Evolutionary conservation across 1,140 invertebrate genomes (phyloP).

Genomic region (Galleria mellonella): DNA sequence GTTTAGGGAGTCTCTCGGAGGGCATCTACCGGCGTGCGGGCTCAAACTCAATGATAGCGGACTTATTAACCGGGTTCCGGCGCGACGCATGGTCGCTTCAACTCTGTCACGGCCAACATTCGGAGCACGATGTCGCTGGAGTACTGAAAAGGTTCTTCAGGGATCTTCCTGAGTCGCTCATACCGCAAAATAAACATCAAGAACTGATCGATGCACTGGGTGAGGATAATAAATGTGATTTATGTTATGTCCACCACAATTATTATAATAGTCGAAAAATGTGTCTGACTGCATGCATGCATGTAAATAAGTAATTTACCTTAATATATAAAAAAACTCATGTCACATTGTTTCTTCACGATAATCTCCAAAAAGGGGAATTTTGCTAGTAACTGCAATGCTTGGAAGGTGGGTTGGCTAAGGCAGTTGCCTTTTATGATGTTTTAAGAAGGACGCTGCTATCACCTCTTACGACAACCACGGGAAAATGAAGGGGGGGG

Average conservation of each 20-base stretch:
- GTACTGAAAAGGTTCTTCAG: constrained; percentile 90
- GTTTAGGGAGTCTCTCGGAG: constrained; percentile 84
- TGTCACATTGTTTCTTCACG: too few relatives aligned
- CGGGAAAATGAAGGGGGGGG: too few relatives aligned
- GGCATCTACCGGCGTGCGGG: constrained; percentile 91
- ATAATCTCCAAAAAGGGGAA: too few relatives aligned
- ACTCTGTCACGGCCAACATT: constrained; percentile 82
- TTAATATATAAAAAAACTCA: too few relatives aligned
- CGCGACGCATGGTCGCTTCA: constrained; percentile 89
- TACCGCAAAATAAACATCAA: constrained; percentile 45
- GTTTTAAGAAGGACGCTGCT: too few relatives aligned
- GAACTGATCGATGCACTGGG: constrained; percentile 24
- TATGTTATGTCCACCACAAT: too few relatives aligned
- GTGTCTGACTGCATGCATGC: too few relatives aligned
- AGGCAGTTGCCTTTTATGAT: too few relatives aligned
- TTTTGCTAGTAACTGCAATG: too few relatives aligned
- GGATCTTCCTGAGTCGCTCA: constrained; percentile 83
- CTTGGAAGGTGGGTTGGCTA: too few relatives aligned
- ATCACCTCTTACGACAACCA: too few relatives aligned
- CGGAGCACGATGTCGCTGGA: constrained; percentile 90
- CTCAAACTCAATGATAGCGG: constrained; percentile 83
- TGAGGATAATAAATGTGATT: constrained; percentile 12
- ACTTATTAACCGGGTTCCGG: constrained; percentile 83
- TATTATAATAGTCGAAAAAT: not conserved
- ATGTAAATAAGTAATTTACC: too few relatives aligned